Conservation (phyloP, 2,113 vertebrate genomes). For the Eurypyga helias region DNA sequence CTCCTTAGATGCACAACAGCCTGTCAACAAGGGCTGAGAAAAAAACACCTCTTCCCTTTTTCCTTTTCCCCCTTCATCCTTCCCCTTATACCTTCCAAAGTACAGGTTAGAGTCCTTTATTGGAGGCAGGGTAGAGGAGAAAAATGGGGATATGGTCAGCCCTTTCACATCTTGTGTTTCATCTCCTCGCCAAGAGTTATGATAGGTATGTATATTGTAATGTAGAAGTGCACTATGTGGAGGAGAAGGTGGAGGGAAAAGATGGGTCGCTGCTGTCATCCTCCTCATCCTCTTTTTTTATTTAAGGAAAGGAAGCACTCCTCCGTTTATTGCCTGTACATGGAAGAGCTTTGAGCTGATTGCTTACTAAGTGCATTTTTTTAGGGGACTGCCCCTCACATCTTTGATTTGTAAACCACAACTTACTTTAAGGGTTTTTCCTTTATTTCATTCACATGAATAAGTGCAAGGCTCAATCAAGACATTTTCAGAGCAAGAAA, state of each 20-base stretch:
- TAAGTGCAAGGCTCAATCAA: not conserved
- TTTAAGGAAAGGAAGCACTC: not conserved
- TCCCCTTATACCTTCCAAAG: accelerated
- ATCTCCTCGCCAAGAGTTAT: not conserved
- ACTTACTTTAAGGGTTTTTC: not conserved
- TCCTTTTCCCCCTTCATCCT: accelerated
- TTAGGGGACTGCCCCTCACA: not conserved
- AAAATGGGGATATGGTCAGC: not conserved
- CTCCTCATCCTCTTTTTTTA: not conserved
- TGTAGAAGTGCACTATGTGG: not conserved
- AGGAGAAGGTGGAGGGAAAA: not conserved
- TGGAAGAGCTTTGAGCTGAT: not conserved
- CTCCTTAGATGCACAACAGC: not conserved
- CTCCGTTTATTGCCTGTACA: not conserved
- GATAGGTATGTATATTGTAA: too few relatives aligned
- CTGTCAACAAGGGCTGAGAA: not conserved
- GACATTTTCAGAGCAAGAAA: not conserved
- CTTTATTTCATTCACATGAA: not conserved
- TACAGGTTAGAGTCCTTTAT: not conserved
- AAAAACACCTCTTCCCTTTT: not conserved
- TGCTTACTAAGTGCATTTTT: not conserved
- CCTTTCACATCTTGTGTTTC: not conserved
- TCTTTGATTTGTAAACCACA: not conserved
- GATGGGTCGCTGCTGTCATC: not conserved
- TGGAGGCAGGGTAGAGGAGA: not conserved